These are phyloP conservation scores for Strigamia maritima DNA, from an alignment of 2,888 invertebrate species.

Conservation along the genomic window DNA sequence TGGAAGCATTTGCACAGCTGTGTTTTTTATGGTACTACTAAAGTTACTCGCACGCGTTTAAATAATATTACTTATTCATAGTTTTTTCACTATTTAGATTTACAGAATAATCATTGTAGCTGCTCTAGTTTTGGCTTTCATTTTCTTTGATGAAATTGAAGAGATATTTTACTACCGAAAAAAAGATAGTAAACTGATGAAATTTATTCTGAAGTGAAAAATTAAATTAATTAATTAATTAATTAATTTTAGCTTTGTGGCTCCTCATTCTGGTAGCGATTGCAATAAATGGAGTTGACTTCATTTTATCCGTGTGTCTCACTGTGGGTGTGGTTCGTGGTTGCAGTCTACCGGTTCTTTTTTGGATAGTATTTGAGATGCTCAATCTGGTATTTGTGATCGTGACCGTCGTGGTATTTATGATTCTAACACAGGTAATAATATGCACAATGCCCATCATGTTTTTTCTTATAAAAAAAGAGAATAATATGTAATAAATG, in stretches of 20 bases:
- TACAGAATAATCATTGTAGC: constrained; percentile 31
- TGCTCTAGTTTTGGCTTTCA: constrained; percentile 15
- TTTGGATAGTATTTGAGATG: constrained; percentile 36
- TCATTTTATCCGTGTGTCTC: constrained; percentile 13
- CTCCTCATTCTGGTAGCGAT: constrained; percentile 15
- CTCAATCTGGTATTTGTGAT: constrained; percentile 37
- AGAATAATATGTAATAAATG: background rate
- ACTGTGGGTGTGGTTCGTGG: constrained; percentile 34
- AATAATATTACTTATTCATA: too few species aligned
- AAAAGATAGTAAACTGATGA: constrained; percentile 18
- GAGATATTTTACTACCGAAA: constrained; percentile 32
- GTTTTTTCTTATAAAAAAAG: background rate
- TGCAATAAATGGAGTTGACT: constrained; percentile 31
- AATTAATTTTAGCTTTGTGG: constrained; percentile 21
- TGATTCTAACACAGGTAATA: constrained; percentile 35
- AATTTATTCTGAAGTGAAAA: background rate
- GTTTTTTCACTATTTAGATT: background rate
- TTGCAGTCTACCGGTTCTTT: constrained; percentile 21
- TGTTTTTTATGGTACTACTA: constrained; percentile 35
- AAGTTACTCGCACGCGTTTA: background rate
- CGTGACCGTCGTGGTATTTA: constrained; percentile 29
- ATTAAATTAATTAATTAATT: background rate
- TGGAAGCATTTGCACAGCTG: constrained; percentile 33
- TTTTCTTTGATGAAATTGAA: constrained; percentile 37
- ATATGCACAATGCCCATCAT: background rate